Evolutionary conservation across 2,888 invertebrate species (phyloP), one percentile per base, ranked within the genome.

Genomic region (Chloroclysta siterata): DNA sequence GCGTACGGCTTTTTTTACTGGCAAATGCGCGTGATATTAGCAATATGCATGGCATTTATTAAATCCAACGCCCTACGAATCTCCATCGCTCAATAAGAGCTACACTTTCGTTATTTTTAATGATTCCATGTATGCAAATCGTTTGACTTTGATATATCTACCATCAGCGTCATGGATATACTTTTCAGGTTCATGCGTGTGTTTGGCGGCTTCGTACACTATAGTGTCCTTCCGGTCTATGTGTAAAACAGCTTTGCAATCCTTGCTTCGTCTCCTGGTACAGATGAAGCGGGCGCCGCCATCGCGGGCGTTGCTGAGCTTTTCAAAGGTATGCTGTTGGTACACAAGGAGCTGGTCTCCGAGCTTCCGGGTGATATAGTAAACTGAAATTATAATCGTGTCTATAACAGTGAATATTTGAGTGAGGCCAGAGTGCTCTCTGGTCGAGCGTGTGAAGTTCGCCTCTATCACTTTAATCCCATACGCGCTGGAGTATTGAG

Each of bases 221-320:
- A 84, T 73, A 3, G 65, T 44, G 48, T 80, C 65, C 17, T 79
- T 63, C 2, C 62, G 65, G 47, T 63, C 72, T 5, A 85, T 73
- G 47, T 85, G 81, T 1, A 76, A 70, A 50, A 76, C 77, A 0
- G 86, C 85, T 47, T 78, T 81, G 63, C 87, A 87, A 0, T 53
- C 59, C 41, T 75, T 81, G 51, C 73, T 78, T 10, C 50, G 47
- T 5, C 68, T 60, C 15, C 69, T 72, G 4, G 84, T 87, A 48
- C 88, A 88, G 6, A 70, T 75, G 60, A 77, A 87, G n/a, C 87
- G 71, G 10, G 71, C 73, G 0, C 85, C 48, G 1, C 58, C 86
- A 3, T 80, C 78, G n/a, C 52, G 58, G 0, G 52, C 11, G 4
- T 58, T 51, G 44, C 58, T 50, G 3, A 48, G 78, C 56, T 68